Base-by-base conservation (phyloP, 2,113 vertebrate species). In the Dermatemys mawii region DNA sequence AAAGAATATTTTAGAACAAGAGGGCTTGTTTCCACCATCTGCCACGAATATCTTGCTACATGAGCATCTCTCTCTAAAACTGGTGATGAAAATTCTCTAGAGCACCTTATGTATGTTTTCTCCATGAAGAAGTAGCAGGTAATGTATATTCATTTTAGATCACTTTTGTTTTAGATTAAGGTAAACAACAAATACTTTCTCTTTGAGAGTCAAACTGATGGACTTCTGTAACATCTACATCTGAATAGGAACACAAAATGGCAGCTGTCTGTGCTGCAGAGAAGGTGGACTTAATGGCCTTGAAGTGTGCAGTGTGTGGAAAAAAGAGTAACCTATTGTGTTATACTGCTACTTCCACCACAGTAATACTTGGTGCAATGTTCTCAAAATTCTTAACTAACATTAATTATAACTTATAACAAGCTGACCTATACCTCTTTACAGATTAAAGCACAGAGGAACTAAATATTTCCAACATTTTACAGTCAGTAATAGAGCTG, bases 101-200 rank as follows among this genome's bases (percentile, higher is more conserved):
- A 85, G 90, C 67, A 91, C 85, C 90, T 89, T 90, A 88, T 92
- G 92, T 35, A 27, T 94, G 88, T 96, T 97, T 92, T 85, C 90
- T 84, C 50, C 92, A 51, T 94, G 95, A 96, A 85, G 93, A 57
- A 90, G 79, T 60, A 60, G 29, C 57, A 60, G 29, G 13, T 60
- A 91, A 88, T 94, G 92, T 95, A 95, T 94, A 86, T 94, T 95
- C 93, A 46, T 76, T 93, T 63, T 70, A 81, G 26, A 0, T 4
- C 83, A 87, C 92, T 94, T 88, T 81, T 2, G 6, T 67, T 67
- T 67, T 38, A 10, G 35, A 67, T 67, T 67, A 67, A 91, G 93
- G 85, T 80, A 89, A 84, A 91, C 92, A 94, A 91, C 76, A 83
- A 96, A 91, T 90, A 86, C 44, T 89, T 3, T 81, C 50, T 48